These are phyloP conservation scores for Synodontis membranacea DNA, from an alignment of 2,113 vertebrate genomes.

Conservation along the genomic window DNA sequence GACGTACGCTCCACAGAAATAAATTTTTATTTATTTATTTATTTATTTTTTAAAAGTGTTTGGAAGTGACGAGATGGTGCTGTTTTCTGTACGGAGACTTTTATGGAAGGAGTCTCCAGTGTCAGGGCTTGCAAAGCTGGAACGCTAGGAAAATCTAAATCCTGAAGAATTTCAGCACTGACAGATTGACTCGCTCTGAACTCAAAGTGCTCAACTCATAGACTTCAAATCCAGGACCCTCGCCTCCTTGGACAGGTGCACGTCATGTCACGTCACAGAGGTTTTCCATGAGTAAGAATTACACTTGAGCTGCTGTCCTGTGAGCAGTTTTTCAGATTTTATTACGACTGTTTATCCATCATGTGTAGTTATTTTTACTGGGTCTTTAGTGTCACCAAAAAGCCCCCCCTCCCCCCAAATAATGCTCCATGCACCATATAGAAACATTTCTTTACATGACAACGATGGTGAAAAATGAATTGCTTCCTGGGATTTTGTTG, in stretches of 20 bases:
- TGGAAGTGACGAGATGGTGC: no score
- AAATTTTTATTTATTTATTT: no score
- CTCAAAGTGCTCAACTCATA: background rate
- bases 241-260: background rate
- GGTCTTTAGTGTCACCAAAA: background rate
- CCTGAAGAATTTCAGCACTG: background rate
- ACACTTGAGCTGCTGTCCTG: background rate
- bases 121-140: background rate
- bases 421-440: background rate
- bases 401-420: background rate
- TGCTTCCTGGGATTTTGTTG: background rate
- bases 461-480: background rate
- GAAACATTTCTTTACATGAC: background rate
- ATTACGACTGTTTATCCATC: no score
- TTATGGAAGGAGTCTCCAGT: background rate
- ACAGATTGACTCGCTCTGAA: background rate
- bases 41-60: background rate
- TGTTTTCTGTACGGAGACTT: background rate
- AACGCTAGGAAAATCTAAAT: background rate
- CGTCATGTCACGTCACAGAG: background rate
- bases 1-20: background rate
- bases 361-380: background rate
- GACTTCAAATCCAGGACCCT: background rate
- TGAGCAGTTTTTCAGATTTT: background rate
- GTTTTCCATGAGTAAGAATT: background rate